A percentile compares a stretch with the other conserved stretches of the same genome.
Conservation (phyloP, 2,113 vertebrate species). For the Oncorhynchus nerka region DNA sequence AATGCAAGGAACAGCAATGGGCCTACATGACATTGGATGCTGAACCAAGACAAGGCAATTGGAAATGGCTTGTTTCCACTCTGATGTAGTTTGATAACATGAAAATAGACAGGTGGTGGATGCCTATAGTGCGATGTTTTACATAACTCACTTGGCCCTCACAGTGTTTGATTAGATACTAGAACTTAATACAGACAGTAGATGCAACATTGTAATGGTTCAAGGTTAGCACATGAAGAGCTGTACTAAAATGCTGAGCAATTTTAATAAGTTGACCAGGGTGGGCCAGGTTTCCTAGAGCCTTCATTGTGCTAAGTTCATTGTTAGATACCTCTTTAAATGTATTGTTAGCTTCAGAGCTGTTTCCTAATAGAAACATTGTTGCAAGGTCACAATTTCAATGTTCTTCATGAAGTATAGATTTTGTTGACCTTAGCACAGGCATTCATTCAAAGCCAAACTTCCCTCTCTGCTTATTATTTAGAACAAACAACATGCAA, state of each 20-base stretch:
- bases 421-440: neutral
- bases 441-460: neutral
- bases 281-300: no score
- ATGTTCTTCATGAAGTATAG: no score
- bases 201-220: neutral
- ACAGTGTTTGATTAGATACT: neutral
- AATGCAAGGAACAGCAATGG: neutral
- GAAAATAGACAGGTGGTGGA: neutral
- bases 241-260: no score
- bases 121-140: neutral
- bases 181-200: neutral
- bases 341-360: no score
- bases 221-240: neutral
- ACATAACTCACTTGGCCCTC: neutral
- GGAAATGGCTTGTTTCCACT: neutral
- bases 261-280: no score
- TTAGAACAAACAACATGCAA: slow-evolving; percentile 32
- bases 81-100: slow-evolving; percentile 6
- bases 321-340: no score
- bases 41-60: neutral
- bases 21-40: neutral
- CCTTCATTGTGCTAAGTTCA: no score
- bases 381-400: no score
- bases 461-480: slow-evolving; percentile 2
- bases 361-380: no score